Percentiles rank a stretch among this genome's conserved stretches.
Evolutionary conservation across 2,888 invertebrate species (phyloP).

Genomic region (Orchesellides sinensis): DNA sequence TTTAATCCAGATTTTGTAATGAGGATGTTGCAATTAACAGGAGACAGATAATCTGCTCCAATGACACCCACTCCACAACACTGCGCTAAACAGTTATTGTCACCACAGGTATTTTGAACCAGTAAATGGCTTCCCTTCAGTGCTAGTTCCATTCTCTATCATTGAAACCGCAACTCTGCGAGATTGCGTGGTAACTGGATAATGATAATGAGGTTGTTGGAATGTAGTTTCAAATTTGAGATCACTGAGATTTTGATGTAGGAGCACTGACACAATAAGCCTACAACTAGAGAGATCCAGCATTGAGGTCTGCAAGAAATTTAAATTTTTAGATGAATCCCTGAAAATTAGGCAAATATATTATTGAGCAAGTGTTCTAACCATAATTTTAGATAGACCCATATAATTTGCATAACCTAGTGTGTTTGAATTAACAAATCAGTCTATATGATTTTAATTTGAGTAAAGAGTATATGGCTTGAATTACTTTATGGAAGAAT

Average conservation of each 20-base stretch:
- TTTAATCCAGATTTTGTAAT: background rate
- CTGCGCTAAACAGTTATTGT: conserved; percentile 1
- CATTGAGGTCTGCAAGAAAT: conserved; percentile 1
- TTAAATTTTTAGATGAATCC: no score
- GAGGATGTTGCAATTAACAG: no score
- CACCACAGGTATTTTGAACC: conserved; percentile 7
- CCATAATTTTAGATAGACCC: no score
- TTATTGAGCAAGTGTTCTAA: no score
- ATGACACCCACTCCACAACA: conserved; percentile 10
- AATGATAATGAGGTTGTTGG: background rate
- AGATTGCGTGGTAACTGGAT: conserved; percentile 30
- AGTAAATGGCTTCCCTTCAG: background rate
- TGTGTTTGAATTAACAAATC: no score
- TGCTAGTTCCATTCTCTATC: conserved; percentile 54
- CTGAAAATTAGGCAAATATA: no score
- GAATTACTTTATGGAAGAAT: no score
- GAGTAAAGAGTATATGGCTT: no score
- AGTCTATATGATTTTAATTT: no score
- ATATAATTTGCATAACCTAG: no score
- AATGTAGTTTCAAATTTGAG: background rate
- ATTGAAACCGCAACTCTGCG: conserved; percentile 53
- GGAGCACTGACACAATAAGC: background rate
- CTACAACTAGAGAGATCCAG: background rate
- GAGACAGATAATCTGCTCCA: background rate
- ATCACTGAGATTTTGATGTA: no score